Evolutionary conservation across 2,888 invertebrate species (phyloP), one percentile per base, ranked within the genome.

Genomic region (Lithodes maja): DNA sequence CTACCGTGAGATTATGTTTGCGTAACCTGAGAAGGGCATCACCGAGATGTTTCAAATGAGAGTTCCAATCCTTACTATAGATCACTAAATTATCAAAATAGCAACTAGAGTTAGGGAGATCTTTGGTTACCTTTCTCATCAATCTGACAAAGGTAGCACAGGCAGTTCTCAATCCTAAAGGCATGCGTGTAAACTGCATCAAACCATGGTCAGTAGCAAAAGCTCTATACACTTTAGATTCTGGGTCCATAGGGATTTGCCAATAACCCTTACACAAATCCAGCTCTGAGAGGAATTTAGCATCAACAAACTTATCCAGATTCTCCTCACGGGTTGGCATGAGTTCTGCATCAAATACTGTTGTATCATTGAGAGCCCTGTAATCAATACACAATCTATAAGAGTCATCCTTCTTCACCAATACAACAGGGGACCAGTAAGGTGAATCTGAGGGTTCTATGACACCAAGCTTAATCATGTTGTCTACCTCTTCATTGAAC

Each of bases 251-350:
- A 50, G 77, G 77, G 3, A 77, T 9, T 50, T 77, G 77, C 77
- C 77, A 77, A 49, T 77, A 77, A 7, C 79, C 79, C 33, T 80
- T 80, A n/a, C 54, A 49, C 17, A 80, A 55, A 54, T 80, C 79
- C 12, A 80, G 52, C n/a, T 80, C 33, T 9, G 54, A 17, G 54
- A 54, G 54, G 55, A n/a, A 53, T 3, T n/a, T 54, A 49, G 3
- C n/a, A 49, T 33, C 54, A 7, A 3, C 7, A 7, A 80, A 9
- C 5, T 55, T 5, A n/a, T 53, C 15, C 53, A 80, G 7, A 15
- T 17, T 54, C 2, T 80, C 7, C 2, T 80, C 79, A 7, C 17
- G 79, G 15, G 9, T 33, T 7, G 17, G 9, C 79, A 80, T 80
- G 5, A 54, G 79, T 54, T 80, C 79, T n/a, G 33, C 3, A 54